These are phyloP conservation scores for Pachliopta kotzebuea DNA, from an alignment of 2,888 invertebrate genomes.

Conservation along the genomic window DNA sequence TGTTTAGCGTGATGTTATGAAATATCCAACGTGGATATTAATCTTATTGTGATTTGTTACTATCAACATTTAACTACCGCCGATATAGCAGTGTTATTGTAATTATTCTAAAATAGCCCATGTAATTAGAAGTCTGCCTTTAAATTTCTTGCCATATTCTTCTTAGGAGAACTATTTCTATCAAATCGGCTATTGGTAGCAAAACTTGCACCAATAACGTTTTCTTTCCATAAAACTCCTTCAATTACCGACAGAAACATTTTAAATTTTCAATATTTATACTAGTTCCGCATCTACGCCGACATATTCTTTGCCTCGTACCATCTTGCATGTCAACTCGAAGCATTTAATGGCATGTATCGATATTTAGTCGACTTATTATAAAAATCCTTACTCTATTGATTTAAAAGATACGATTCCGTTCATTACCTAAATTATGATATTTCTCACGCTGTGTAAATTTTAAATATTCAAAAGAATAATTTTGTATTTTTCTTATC, in stretches of 20 bases:
- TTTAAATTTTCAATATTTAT: not conserved
- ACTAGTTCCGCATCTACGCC: not conserved
- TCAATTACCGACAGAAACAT: too few relatives aligned
- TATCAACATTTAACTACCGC: too few relatives aligned
- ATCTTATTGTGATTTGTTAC: too few relatives aligned
- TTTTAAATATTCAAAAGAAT: not conserved
- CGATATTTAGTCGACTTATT: constrained; percentile 70
- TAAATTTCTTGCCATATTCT: too few relatives aligned
- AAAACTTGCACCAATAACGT: not conserved
- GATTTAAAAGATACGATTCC: constrained; percentile 40
- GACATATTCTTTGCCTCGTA: constrained; percentile 40
- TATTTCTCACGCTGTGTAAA: constrained; percentile 48
- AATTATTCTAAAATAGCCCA: too few relatives aligned
- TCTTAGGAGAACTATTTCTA: too few relatives aligned
- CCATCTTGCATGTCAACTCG: constrained; percentile 41
- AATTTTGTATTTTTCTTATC: too few relatives aligned
- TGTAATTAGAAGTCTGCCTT: too few relatives aligned
- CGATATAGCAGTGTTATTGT: too few relatives aligned
- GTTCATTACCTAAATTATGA: constrained; percentile 35
- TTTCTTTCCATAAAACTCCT: not conserved
- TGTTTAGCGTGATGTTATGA: too few relatives aligned
- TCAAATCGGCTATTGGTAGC: too few relatives aligned
- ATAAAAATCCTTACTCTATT: constrained; percentile 42
- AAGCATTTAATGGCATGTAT: constrained; percentile 68
- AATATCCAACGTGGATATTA: too few relatives aligned